phyloP scores from a whole-genome alignment of 2,888 invertebrate species.

The Pinctada fucata region DNA sequence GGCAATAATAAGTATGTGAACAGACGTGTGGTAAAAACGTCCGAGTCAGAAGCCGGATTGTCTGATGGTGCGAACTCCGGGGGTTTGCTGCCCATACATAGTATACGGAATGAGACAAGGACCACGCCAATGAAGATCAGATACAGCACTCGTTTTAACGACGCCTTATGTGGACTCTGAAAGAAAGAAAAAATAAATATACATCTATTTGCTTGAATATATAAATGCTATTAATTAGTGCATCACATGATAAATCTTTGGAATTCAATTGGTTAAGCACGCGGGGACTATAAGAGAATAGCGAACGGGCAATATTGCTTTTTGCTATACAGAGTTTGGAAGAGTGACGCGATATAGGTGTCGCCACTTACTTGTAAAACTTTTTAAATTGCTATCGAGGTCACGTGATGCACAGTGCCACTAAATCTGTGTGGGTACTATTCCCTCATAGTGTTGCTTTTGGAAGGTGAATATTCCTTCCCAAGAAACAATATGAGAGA shows the following conservation, averaged over 20 bases:
- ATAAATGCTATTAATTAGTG: not conserved
- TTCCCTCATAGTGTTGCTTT: no score
- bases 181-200: conserved; percentile 10
- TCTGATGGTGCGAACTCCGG: conserved; percentile 95
- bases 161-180: conserved; percentile 50
- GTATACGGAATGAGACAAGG: conserved; percentile 86
- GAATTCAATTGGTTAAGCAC: no score
- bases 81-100: conserved; percentile 84
- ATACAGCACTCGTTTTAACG: conserved; percentile 74
- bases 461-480: no score
- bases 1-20: conserved; percentile 95
- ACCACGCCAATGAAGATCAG: conserved; percentile 84
- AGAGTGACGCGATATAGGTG: no score
- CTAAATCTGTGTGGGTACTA: no score
- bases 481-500: no score
- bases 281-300: not conserved
- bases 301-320: no score
- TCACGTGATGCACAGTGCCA: no score
- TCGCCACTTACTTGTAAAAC: no score
- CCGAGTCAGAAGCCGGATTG: conserved; percentile 95
- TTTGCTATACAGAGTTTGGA: no score
- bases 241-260: no score
- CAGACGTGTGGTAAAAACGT: conserved; percentile 87
- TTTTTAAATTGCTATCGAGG: no score
- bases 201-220: not conserved